Evolutionary conservation across 1,140 invertebrate species (phyloP).

Genomic region (Bombus pyrosoma): DNA sequence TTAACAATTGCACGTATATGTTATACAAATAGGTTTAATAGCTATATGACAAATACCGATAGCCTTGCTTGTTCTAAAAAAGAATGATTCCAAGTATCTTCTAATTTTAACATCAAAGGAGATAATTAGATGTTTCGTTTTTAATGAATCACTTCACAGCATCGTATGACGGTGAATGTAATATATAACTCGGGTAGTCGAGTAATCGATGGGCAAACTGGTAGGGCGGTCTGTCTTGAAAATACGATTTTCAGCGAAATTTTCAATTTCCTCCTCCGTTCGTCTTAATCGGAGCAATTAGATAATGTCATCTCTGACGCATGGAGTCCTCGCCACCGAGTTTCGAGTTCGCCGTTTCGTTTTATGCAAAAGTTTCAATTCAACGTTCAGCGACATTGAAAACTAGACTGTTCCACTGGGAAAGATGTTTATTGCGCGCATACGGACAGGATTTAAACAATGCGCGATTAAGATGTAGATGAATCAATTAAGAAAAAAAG

Average conservation of each 20-base stretch:
- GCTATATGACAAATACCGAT: background rate
- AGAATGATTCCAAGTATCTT: background rate
- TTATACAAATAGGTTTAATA: background rate
- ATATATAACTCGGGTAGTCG: background rate
- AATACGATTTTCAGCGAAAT: slow-evolving; percentile 1
- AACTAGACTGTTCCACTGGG: background rate
- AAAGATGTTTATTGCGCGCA: slow-evolving; percentile 15
- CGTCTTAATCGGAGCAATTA: slow-evolving; percentile 21
- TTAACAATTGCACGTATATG: background rate
- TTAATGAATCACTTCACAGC: background rate
- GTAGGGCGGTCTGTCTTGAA: background rate
- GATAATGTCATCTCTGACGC: background rate
- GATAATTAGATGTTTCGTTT: slow-evolving; percentile 17
- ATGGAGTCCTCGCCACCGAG: background rate
- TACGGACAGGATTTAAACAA: background rate
- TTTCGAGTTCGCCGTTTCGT: background rate
- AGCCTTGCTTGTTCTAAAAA: background rate
- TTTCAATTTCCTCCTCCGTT: slow-evolving; percentile 13
- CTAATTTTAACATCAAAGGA: background rate
- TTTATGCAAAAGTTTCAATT: background rate
- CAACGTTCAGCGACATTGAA: background rate
- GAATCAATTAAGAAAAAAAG: background rate
- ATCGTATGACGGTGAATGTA: background rate
- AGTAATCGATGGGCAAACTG: slow-evolving; percentile 5
- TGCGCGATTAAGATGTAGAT: slow-evolving; percentile 20